Base-by-base conservation (phyloP, 2,888 invertebrate species). In the Octodonta nipae region DNA sequence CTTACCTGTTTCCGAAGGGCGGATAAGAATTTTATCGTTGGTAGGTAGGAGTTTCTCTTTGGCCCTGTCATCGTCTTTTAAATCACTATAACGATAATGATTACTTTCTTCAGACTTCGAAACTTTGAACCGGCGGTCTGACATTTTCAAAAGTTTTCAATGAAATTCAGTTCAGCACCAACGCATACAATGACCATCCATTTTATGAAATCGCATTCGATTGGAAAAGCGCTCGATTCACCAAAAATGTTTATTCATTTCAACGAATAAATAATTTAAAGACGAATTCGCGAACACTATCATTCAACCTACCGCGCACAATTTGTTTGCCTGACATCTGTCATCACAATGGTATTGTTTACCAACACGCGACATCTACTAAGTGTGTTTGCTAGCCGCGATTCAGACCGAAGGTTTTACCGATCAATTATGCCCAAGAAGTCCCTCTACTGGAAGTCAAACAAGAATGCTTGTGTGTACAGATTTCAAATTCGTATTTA, bases 91-190 rank as follows among this genome's bases (percentile, higher is more conserved):
- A 28, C 52, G 49, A 32, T 50, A 50, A 38, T 67, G 67, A 37
- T 66, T 60, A 20, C 67, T 65, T 45, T 71, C 71, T 44, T 71
- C 70, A 17, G 66, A 66, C 52, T 69, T 70, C 37, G 71, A 70
- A 57, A 72, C 70, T 56, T 70, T 71, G 53, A 72, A 72, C 26
- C 71, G 60, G 15, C 45, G 35, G 56, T 72, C 71, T 39, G 71
- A 67, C 72, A 72, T 72, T 49, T 61, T 65, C 24, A 29, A 22
- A 22, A 11, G n/a, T n/a, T 22, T 22, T 4, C 22, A 22, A n/a
- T 4, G 11, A 22, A 2, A 22, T n/a, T n/a, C n/a, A n/a, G n/a
- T n/a, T n/a, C n/a, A n/a, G n/a, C n/a, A n/a, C n/a, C 22, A n/a
- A 11, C 22, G 22, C n/a, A 22, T 10, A 22, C 22, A 22, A 11